Conservation (phyloP, 30 jellyfish, hydroid and myxozoan genomes). For the Aurelia sp. region DNA sequence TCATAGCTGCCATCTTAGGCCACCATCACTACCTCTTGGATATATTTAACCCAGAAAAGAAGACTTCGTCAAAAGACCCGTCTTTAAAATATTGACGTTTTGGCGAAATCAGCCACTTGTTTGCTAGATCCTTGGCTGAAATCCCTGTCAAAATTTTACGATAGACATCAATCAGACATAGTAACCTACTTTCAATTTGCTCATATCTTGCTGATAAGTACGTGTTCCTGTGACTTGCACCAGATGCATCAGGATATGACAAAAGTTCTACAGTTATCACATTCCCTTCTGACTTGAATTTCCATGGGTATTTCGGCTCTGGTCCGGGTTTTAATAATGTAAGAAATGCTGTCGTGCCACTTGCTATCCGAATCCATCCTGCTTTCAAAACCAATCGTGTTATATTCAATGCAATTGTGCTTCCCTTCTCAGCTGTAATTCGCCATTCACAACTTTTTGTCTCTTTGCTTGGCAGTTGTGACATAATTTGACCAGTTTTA, state of each 20-base stretch:
- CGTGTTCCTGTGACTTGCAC: conserved; percentile 15
- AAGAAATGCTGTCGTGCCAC: conserved; percentile 63
- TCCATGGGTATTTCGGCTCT: conserved; percentile 72
- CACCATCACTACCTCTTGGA: no score
- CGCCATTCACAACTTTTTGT: conserved; percentile 83
- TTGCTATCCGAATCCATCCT: conserved; percentile 74
- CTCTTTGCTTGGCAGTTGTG: conserved; percentile 62
- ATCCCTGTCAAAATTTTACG: no score
- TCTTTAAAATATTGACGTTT: no score
- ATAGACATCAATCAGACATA: neutral
- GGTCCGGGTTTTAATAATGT: conserved; percentile 70
- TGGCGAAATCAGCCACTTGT: no score
- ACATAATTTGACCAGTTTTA: conserved; percentile 60
- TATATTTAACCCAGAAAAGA: no score
- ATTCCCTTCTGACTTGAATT: conserved; percentile 58
- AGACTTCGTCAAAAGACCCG: no score
- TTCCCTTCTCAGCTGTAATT: conserved; percentile 60
- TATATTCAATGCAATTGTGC: conserved; percentile 59
- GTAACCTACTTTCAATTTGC: conserved; percentile 17
- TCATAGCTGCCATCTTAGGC: no score
- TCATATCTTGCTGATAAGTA: conserved; percentile 35
- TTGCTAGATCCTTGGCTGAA: no score
- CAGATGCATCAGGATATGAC: conserved; percentile 67
- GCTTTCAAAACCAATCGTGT: conserved; percentile 54
- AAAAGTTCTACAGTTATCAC: conserved; percentile 63